phyloP scores from a whole-genome alignment of 2,113 vertebrate genomes.

The Anseranas semipalmata region DNA sequence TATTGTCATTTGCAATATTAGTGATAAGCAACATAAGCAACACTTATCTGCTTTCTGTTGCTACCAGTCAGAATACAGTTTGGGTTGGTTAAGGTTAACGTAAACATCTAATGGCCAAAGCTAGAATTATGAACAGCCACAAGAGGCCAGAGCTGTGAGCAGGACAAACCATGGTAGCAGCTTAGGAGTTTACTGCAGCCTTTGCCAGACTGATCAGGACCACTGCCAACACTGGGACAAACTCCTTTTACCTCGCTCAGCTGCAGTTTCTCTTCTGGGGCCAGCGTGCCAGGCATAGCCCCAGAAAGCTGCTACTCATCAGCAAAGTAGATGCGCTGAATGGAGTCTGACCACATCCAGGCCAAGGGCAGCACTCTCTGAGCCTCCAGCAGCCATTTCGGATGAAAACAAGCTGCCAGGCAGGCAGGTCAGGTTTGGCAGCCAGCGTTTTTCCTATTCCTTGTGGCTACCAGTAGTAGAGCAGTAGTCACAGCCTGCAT shows the following conservation, averaged over 20 bases:
- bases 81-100: not conserved
- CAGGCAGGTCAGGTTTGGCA: not conserved
- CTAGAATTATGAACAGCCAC: not conserved
- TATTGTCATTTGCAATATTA: not conserved
- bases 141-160: not conserved
- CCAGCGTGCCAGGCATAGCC: not conserved
- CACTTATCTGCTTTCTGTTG: not conserved
- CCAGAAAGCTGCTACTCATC: not conserved
- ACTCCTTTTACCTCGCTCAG: not conserved
- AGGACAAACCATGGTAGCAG: not conserved
- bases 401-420: rapidly evolving
- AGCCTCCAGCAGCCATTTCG: not conserved
- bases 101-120: not conserved
- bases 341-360: not conserved
- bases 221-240: not conserved
- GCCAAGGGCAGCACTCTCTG: not conserved
- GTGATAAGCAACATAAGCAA: not conserved
- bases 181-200: not conserved
- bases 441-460: not conserved
- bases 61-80: not conserved
- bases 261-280: not conserved
- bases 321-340: rapidly evolving
- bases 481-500: not conserved
- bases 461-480: rapidly evolving
- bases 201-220: not conserved